Evolutionary conservation across 2,888 invertebrate genomes (phyloP).

Genomic region (Drosophila pseudotalamancana): DNA sequence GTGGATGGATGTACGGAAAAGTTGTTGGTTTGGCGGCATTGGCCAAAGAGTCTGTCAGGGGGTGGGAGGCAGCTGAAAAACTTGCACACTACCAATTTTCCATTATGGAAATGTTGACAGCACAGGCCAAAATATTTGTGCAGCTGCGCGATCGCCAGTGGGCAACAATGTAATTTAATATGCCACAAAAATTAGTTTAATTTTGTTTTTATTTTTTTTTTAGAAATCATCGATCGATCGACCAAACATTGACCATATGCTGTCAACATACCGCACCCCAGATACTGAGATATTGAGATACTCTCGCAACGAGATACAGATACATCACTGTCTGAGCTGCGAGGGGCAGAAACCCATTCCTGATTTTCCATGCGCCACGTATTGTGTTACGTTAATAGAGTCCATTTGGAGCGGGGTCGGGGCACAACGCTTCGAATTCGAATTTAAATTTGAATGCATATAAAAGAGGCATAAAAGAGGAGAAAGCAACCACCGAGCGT

Average conservation of each 20-base stretch:
- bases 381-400: slow-evolving; percentile 65
- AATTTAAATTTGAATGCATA: slow-evolving; percentile 49
- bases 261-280: slow-evolving; percentile 29
- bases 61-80: slow-evolving; percentile 36
- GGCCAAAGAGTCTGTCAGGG: slow-evolving; percentile 7
- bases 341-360: slow-evolving; percentile 28
- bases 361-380: slow-evolving; percentile 54
- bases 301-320: slow-evolving; percentile 9
- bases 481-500: slow-evolving; percentile 45
- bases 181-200: slow-evolving; percentile 55
- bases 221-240: slow-evolving; percentile 13
- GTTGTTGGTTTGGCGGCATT: slow-evolving; percentile 13
- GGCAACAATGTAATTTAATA: slow-evolving; percentile 49
- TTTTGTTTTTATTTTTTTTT: background rate
- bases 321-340: slow-evolving; percentile 38
- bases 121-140: slow-evolving; percentile 64
- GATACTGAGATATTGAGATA: slow-evolving; percentile 1
- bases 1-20: too few species aligned
- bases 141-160: slow-evolving; percentile 44
- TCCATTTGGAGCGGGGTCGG: slow-evolving; percentile 33
- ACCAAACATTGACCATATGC: slow-evolving; percentile 56
- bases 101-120: slow-evolving; percentile 38
- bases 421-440: slow-evolving; percentile 20
- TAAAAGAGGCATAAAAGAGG: slow-evolving; percentile 27
- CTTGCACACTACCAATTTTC: background rate